Evolutionary conservation across 2,797 vertebrate species (phyloP), one percentile per base, ranked within the genome.

Genomic region (Schizopygopsis malacanthus): DNA sequence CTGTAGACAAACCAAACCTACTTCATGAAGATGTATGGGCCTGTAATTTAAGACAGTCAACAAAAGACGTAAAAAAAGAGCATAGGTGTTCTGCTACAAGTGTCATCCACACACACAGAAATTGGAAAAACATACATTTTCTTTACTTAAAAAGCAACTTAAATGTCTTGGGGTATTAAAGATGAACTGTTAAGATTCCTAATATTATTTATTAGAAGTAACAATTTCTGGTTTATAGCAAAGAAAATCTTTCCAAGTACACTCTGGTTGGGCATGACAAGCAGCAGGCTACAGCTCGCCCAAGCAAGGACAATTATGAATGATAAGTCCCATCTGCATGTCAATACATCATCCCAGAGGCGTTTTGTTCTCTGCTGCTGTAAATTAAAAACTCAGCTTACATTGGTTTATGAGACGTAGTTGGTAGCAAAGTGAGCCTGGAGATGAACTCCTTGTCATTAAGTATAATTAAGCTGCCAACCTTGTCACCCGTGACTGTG

Each of bases 381-480:
- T 75, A 87, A 86, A 90, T 88, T 84, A 86, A 86, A 88, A 85
- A 54, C 52, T 82, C 54, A 15, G 65, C 65, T 47, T 50, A 75
- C 10, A 37, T 56, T 79, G 81, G 78, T 84, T 90, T 90, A 88
- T 84, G 83, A 86, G 81, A 86, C 3, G 5, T 85, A 86, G 83
- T 61, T 50, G 43, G 52, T 67, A 65, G 79, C 54, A 45, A 86
- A 81, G 84, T 70, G 69, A 81, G 81, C 81, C 81, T 47, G 52
- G 83, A 88, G 87, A 85, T 83, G 33, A 73, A 79, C 82, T 86
- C 69, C 47, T 82, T 78, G 81, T 88, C 87, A 88, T 90, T 87
- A 90, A 84, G 78, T 65, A 84, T 90, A 90, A 90, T 90, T 90
- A 90, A 86, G 61, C 78, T 88, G 87, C 85, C 87, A 88, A 80